phyloP scores from a whole-genome alignment of 2,888 invertebrate species.

The Platycheirus albimanus region DNA sequence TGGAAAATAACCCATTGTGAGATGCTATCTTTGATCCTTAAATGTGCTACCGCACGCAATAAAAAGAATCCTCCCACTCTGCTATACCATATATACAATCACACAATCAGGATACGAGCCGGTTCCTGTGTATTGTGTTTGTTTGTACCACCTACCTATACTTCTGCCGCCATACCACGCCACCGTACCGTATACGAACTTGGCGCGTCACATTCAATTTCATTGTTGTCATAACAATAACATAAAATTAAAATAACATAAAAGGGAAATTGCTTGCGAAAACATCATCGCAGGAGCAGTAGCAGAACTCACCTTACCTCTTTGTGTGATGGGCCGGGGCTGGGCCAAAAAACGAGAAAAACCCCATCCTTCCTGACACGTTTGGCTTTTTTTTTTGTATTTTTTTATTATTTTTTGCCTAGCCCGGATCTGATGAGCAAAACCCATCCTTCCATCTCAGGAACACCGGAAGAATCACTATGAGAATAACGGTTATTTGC shows the following conservation, averaged over 20 bases:
- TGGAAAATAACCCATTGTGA: constrained; percentile 70
- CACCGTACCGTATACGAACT: neutral
- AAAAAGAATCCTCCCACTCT: constrained; percentile 56
- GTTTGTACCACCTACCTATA: constrained; percentile 5
- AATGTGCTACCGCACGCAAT: constrained; percentile 73
- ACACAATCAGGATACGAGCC: constrained; percentile 57
- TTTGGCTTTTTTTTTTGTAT: constrained; percentile 21
- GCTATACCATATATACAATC: neutral
- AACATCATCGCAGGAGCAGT: constrained; percentile 68
- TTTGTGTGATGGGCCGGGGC: constrained; percentile 2
- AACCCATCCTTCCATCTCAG: neutral
- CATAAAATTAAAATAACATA: constrained; percentile 83
- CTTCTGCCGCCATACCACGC: too few species aligned
- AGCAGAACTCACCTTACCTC: constrained; percentile 63
- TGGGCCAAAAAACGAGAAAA: neutral
- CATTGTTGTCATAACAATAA: constrained; percentile 83
- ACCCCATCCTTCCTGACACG: constrained; percentile 29
- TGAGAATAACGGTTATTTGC: constrained; percentile 73
- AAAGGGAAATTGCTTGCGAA: constrained; percentile 82
- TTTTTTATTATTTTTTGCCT: too few species aligned
- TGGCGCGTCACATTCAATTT: constrained; percentile 82
- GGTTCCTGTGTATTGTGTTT: constrained; percentile 64
- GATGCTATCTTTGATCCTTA: constrained; percentile 73
- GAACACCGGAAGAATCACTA: constrained; percentile 71
- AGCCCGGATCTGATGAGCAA: constrained; percentile 55